phyloP scores from a whole-genome alignment of 2,888 invertebrate species.

The Gibbula magus region DNA sequence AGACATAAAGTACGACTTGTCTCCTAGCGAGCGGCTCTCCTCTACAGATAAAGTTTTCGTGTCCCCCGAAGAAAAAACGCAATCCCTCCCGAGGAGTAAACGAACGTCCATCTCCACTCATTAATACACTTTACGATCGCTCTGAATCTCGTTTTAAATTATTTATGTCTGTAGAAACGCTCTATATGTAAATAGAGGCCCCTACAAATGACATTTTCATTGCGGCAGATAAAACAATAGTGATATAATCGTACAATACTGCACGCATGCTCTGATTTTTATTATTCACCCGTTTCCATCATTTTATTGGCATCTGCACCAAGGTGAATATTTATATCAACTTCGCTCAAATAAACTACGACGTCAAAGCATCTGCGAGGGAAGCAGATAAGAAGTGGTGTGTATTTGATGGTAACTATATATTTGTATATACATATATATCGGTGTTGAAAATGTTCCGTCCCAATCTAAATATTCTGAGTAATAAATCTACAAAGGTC shows the following conservation, averaged over 20 bases:
- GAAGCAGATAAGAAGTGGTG: not conserved
- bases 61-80: not conserved
- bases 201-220: not conserved
- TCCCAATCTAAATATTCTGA: not conserved
- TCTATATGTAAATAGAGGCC: slow-evolving; percentile 19
- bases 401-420: not conserved
- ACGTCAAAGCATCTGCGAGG: not conserved
- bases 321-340: too few species aligned
- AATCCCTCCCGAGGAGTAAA: not conserved
- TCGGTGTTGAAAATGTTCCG: not conserved
- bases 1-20: slow-evolving; percentile 21
- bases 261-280: not conserved
- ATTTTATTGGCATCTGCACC: too few species aligned
- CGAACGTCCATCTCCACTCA: not conserved
- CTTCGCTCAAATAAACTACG: not conserved
- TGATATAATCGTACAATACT: not conserved
- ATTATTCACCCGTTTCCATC: too few species aligned
- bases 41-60: not conserved
- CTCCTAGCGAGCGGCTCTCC: not conserved
- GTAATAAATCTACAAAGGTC: not conserved
- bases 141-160: slow-evolving; percentile 1
- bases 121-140: slow-evolving; percentile 7
- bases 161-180: slow-evolving; percentile 10
- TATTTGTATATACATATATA: not conserved
- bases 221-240: not conserved